These are phyloP conservation scores for Chaetogeoica ovagalla DNA, from an alignment of 2,888 invertebrate species.

Conservation along the genomic window DNA sequence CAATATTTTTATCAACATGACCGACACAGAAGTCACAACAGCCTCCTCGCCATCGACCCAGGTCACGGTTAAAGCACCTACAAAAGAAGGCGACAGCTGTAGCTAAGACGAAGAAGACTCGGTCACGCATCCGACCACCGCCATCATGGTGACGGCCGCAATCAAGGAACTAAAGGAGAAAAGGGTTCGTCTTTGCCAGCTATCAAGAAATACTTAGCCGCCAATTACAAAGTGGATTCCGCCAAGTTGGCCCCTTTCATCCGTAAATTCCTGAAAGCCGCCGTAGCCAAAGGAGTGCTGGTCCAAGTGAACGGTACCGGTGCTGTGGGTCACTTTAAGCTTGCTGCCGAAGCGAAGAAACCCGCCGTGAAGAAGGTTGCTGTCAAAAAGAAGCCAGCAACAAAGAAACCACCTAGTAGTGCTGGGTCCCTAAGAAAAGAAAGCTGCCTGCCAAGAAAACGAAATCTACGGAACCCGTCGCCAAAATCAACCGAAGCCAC, in stretches of 20 bases:
- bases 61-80: constrained; percentile 36
- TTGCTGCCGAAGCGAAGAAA: constrained; percentile 57
- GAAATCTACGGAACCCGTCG: background rate
- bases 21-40: background rate
- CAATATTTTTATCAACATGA: background rate
- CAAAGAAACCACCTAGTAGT: too few relatives aligned
- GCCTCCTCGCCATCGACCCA: background rate
- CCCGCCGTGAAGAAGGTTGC: constrained; percentile 16
- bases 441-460: background rate
- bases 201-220: constrained; percentile 65
- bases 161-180: constrained; percentile 58
- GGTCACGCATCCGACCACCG: constrained; percentile 62
- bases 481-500: too few relatives aligned
- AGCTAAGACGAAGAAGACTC: constrained; percentile 55
- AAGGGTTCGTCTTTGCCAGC: constrained; percentile 13
- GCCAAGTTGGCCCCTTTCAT: constrained; percentile 66
- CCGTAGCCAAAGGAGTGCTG: constrained; percentile 59
- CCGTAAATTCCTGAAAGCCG: constrained; percentile 65
- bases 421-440: background rate
- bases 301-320: background rate
- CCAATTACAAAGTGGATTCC: constrained; percentile 65
- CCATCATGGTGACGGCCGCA: constrained; percentile 66
- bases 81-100: constrained; percentile 56
- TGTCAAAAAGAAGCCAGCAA: background rate
- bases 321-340: constrained; percentile 61